A percentile compares a stretch with the other conserved stretches of the same genome.
phyloP scores from a whole-genome alignment of 1,140 invertebrate genomes.

The Zaprionus inermis region DNA sequence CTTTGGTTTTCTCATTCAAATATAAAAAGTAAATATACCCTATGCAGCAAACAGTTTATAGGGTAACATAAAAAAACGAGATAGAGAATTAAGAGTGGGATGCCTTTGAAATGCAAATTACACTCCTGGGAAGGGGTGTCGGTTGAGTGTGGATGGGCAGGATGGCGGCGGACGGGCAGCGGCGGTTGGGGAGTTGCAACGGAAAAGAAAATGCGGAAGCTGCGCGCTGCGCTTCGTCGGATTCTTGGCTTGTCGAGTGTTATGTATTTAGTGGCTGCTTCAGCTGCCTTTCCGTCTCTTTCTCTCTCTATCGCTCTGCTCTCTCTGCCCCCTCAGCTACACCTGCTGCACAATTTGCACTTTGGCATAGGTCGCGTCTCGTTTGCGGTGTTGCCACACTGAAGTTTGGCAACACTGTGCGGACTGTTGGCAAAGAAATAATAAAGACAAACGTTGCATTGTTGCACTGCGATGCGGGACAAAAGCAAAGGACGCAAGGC shows the following conservation, averaged over 20 bases:
- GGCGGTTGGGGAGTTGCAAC: slow-evolving; percentile 39
- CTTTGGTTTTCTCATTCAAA: too few species aligned
- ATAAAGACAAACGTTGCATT: slow-evolving; percentile 77
- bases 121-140: slow-evolving; percentile 43
- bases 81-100: slow-evolving; percentile 30
- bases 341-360: slow-evolving; percentile 41
- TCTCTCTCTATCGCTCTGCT: neutral
- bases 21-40: too few species aligned
- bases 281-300: slow-evolving; percentile 21
- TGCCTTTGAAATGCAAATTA: slow-evolving; percentile 80
- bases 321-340: slow-evolving; percentile 6
- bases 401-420: slow-evolving; percentile 49
- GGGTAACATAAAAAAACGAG: slow-evolving; percentile 20
- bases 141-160: neutral
- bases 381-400: slow-evolving; percentile 29
- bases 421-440: slow-evolving; percentile 52
- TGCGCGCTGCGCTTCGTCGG: slow-evolving; percentile 60
- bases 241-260: slow-evolving; percentile 72
- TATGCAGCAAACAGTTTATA: neutral
- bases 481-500: slow-evolving; percentile 23
- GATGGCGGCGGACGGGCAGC: neutral
- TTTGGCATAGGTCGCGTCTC: slow-evolving; percentile 59
- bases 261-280: slow-evolving; percentile 73
- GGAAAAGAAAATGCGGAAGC: slow-evolving; percentile 63
- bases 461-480: slow-evolving; percentile 34